phyloP scores from a whole-genome alignment of 2,113 vertebrate species.

The Terrapene triunguis region DNA sequence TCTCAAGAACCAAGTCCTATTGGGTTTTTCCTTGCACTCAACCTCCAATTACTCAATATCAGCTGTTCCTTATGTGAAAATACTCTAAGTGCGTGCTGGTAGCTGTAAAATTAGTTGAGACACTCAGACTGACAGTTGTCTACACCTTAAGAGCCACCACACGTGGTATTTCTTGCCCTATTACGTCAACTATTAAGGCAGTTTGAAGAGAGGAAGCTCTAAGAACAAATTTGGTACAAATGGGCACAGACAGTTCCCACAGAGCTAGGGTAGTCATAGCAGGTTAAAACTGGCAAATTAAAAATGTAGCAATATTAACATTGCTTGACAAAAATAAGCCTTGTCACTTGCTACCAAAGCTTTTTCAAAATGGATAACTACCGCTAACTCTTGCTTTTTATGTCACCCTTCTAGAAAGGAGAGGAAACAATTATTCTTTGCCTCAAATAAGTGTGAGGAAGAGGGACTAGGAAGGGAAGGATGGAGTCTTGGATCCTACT shows the following conservation, averaged over 20 bases:
- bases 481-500: background rate
- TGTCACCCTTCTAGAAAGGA: background rate
- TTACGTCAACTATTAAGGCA: background rate
- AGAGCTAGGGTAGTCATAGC: background rate
- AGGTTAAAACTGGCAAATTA: background rate
- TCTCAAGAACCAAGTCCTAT: background rate
- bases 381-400: background rate
- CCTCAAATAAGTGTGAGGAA: background rate
- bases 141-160: background rate
- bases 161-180: background rate
- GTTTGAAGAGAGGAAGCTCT: background rate
- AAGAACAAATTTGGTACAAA: background rate
- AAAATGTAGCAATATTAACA: too few relatives aligned
- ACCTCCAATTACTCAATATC: background rate
- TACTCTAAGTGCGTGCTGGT: background rate
- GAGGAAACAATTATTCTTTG: background rate
- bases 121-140: too few relatives aligned
- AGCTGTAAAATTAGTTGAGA: background rate
- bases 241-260: background rate
- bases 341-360: background rate
- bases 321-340: background rate
- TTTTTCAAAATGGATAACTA: background rate
- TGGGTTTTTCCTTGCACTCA: background rate
- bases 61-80: background rate
- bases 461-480: background rate